phyloP scores from a whole-genome alignment of 2,113 vertebrate genomes.

The Maccullochella peelii region DNA sequence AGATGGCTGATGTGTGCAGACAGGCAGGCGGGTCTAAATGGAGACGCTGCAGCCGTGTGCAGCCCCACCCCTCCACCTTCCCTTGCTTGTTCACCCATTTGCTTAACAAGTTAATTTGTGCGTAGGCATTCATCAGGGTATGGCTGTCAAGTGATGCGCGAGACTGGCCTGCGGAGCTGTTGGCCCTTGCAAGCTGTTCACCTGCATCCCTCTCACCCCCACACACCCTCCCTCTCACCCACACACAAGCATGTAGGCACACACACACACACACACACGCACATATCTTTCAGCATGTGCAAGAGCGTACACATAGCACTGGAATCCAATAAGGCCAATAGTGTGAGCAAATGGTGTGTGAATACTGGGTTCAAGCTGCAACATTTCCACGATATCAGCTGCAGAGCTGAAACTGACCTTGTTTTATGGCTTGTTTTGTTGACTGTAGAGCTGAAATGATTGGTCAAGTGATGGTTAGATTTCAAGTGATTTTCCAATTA shows the following conservation, averaged over 20 bases:
- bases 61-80: slow-evolving; percentile 5
- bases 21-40: slow-evolving; percentile 51
- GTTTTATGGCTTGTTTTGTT: slow-evolving; percentile 13
- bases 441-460: neutral
- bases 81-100: slow-evolving; percentile 72
- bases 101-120: slow-evolving; percentile 83
- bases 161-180: slow-evolving; percentile 79
- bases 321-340: slow-evolving; percentile 29
- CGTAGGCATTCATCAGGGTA: slow-evolving; percentile 71
- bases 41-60: slow-evolving; percentile 40
- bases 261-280: slow-evolving; percentile 24
- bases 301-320: slow-evolving; percentile 17
- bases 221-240: neutral
- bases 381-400: slow-evolving; percentile 37
- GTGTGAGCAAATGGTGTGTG: slow-evolving; percentile 50
- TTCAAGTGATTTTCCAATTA: no score
- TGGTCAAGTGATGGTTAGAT: neutral
- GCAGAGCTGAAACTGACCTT: neutral
- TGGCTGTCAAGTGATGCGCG: slow-evolving; percentile 83
- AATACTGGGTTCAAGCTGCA: slow-evolving; percentile 26
- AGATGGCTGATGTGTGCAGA: slow-evolving; percentile 54
- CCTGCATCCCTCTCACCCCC: slow-evolving; percentile 68
- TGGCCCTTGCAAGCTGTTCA: slow-evolving; percentile 85
- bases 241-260: neutral
- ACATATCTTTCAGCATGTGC: neutral